A percentile compares a stretch with the other conserved stretches of the same genome.
phyloP scores from a whole-genome alignment of 2,113 vertebrate species.

The Dasyprocta punctata region DNA sequence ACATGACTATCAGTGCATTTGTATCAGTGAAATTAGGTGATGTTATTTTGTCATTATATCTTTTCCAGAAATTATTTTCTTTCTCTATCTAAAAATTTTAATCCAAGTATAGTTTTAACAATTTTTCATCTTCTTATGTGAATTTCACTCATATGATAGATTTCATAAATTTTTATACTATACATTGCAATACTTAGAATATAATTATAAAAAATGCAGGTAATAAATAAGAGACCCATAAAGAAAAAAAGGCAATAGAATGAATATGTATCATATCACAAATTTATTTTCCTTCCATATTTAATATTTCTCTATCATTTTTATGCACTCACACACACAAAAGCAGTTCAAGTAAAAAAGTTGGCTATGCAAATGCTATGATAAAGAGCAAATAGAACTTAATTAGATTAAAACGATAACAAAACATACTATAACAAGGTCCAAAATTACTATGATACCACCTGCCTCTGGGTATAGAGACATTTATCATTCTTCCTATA shows the following conservation, averaged over 20 bases:
- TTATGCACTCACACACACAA: constrained; percentile 59
- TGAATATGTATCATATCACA: neutral
- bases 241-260: constrained; percentile 37
- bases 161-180: constrained; percentile 52
- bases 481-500: neutral
- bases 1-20: neutral
- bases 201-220: constrained; percentile 3
- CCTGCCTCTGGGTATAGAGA: constrained; percentile 1
- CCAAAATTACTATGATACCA: neutral
- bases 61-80: neutral
- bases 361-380: neutral
- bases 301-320: neutral
- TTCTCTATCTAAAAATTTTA: constrained; percentile 33
- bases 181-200: neutral
- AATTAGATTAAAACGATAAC: constrained; percentile 11
- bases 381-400: constrained; percentile 35
- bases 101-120: neutral
- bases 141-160: constrained; percentile 23
- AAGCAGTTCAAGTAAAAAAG: neutral
- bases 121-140: constrained; percentile 18
- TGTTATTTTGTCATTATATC: neutral
- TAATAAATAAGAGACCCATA: neutral
- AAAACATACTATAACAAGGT: neutral
- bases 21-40: constrained; percentile 63
- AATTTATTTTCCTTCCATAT: neutral